Base-by-base conservation (phyloP, 1,140 invertebrate genomes). In the Orius insidiosus region DNA sequence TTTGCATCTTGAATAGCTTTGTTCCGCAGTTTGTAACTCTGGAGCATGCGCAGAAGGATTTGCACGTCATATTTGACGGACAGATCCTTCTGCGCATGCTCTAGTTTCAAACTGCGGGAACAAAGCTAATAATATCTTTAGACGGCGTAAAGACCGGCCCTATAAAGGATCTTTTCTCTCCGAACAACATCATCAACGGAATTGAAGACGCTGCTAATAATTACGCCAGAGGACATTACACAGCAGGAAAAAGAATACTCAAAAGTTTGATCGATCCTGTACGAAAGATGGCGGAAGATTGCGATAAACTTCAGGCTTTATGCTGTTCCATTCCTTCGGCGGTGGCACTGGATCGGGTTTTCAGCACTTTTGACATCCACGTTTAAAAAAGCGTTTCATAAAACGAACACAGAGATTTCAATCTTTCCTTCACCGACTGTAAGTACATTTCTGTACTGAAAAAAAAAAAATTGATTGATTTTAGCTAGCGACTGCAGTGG, bases 171-270 rank as follows among this genome's bases (percentile, higher is more conserved):
- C 66, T 88, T 2, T 88, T 82, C 59, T 76, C 84, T 54, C 80
- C 82, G 0, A 75, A 78, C 45, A 75, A 80, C 51, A 60, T 88
- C 5, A 74, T 88, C 33, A 80, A 71, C 24, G 81, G 81, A n/a
- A 82, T 84, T 55, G 84, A 89, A 62, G 85, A 89, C 62, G 83
- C 83, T 1, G 83, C 83, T 5, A 88, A 85, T 56, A 89, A 89
- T 59, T 88, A 80, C 60, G 80, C 81, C 10, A 65, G 84, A 13
- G 86, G 86, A 33, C 82, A 85, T 50, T 86, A 85, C 60, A 78
- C 80, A 1, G 75, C 85, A 49, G 85, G 84, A 1, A 75, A 74
- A 51, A 81, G 81, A 60, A 70, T 85, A 51, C 67, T 83, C 11
- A 75, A 80, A 46, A 41, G 71, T 0, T 71, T 78, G 2, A 59